Conservation (phyloP, 2,113 vertebrate species). For the Merops nubicus region DNA sequence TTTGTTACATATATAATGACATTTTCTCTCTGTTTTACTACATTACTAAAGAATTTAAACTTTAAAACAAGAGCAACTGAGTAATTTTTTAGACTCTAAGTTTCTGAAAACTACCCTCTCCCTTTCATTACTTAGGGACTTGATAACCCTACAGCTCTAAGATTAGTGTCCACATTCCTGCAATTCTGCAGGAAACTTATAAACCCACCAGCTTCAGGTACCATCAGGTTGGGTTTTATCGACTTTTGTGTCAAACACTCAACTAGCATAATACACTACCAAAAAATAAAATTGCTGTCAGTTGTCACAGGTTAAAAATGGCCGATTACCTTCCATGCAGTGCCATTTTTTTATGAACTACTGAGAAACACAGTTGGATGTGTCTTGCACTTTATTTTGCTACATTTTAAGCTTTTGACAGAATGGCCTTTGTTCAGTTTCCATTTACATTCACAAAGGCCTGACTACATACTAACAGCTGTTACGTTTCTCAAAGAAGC, state of each 20-base stretch:
- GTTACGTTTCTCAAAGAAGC: neutral
- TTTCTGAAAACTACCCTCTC: neutral
- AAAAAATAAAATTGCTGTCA: neutral
- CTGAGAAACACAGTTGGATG: neutral
- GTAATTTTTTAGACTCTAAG: neutral
- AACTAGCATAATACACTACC: neutral
- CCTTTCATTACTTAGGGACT: neutral
- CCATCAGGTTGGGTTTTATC: neutral
- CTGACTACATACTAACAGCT: neutral
- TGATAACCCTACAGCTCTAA: neutral
- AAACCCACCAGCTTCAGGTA: neutral
- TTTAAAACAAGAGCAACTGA: neutral
- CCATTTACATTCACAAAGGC: neutral
- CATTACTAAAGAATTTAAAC: neutral
- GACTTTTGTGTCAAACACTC: neutral
- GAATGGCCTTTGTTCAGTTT: neutral
- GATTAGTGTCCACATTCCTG: neutral
- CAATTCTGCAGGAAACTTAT: neutral
- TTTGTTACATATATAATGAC: neutral
- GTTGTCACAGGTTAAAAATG: neutral
- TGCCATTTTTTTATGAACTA: neutral
- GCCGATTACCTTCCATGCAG: neutral
- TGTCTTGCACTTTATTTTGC: neutral
- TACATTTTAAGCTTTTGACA: neutral
- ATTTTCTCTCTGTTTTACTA: neutral